Base-by-base conservation (phyloP, 1,140 invertebrate genomes). In the Tenebrio molitor region DNA sequence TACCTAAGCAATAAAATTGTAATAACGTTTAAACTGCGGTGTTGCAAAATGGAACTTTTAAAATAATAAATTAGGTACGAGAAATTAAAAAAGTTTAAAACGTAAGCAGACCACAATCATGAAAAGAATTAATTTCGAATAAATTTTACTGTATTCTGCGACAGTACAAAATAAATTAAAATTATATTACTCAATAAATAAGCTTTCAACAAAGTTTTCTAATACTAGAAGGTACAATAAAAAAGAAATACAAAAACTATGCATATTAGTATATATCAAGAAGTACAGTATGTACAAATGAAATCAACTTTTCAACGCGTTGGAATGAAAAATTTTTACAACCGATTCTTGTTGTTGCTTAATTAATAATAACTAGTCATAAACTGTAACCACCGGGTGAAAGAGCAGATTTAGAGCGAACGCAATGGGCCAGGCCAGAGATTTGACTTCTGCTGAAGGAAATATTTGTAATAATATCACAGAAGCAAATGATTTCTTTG, bases 171-270 rank as follows among this genome's bases (percentile, higher is more conserved):
- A 58, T 58, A 58, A 58, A 29, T 58, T 29, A 58, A 58, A 14
- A 58, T 39, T 33, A 33, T 5, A 14, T n/a, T n/a, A 50, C 19
- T 17, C 23, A 58, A 58, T 58, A 58, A 58, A 58, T 58, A 58
- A 58, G 50, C 36, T 33, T 58, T 29, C 50, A 58, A 58, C 50
- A 58, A 58, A n/a, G n/a, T 25, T 29, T 25, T 58, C 50, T 58
- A 58, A 58, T 58, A 58, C 50, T 58, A 58, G 23, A 58, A 58
- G 50, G 50, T 58, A 58, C 50, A 58, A 17, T 50, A 50, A 50
- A 58, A 58, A 58, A 29, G 50, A 58, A 29, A 14, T 58, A 58
- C 23, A 58, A 58, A 50, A 58, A 58, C n/a, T 58, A 58, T 29
- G 23, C 50, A 50, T n/a, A 50, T 58, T 58, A 58, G 50, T 58